phyloP scores from a whole-genome alignment of 2,797 vertebrate species.

The Sphaeramia orbicularis region DNA sequence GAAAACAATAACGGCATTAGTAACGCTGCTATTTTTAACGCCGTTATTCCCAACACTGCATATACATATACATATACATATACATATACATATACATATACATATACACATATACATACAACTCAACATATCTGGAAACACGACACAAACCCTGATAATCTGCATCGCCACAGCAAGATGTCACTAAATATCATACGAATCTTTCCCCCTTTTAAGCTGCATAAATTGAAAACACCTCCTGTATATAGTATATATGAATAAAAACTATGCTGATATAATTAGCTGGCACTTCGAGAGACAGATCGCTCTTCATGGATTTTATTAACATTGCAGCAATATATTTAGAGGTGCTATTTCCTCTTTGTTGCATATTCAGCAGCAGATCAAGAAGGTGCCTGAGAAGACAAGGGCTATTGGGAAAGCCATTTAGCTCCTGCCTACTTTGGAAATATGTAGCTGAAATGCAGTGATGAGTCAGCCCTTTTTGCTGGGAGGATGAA shows the following conservation, averaged over 20 bases:
- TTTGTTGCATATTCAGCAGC: slow-evolving; percentile 59
- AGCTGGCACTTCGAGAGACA: slow-evolving; percentile 10
- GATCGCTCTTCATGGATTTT: slow-evolving; percentile 13
- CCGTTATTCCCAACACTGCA: no score
- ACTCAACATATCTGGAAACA: no score
- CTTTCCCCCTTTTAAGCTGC: no score
- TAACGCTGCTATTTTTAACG: no score
- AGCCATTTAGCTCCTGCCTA: slow-evolving; percentile 72
- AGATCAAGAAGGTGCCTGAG: slow-evolving; percentile 46
- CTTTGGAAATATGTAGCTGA: slow-evolving; percentile 75
- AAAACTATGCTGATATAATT: slow-evolving; percentile 11
- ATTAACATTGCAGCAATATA: slow-evolving; percentile 14
- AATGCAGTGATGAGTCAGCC: slow-evolving; percentile 80
- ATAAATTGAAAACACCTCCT: no score
- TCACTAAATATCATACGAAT: no score
- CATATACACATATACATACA: not conserved
- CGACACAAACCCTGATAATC: no score
- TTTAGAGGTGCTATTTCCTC: slow-evolving; percentile 28
- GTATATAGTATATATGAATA: no score
- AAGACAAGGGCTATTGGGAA: slow-evolving; percentile 56
- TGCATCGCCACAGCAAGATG: no score
- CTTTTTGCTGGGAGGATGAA: slow-evolving; percentile 76
- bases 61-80: no score
- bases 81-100: no score
- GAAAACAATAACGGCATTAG: no score